Base-by-base conservation (phyloP, 2,797 vertebrate genomes). In the Glyptemys insculpta region DNA sequence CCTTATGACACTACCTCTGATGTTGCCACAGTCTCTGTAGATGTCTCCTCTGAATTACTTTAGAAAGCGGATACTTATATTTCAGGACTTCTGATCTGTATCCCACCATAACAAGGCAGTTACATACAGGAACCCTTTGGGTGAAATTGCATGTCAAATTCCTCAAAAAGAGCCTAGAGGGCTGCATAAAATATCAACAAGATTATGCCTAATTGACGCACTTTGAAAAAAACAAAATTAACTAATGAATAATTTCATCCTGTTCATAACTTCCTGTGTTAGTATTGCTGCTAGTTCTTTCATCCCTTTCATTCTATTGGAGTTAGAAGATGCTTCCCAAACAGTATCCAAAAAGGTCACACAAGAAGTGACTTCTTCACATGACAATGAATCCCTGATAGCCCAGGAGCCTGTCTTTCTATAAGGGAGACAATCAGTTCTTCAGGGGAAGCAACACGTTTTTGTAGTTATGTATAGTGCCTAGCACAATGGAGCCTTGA, bases 61-160 rank as follows among this genome's bases (percentile, higher is more conserved):
- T 9, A 56, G 37, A 14, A 78, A n/a, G 4, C 29, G 6, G 31
- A 90, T 31, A 12, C 29, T 53, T 53, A 3, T 56, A 11, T 56
- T 10, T 27, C 25, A 56, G 54, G 25, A 56, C 23, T 56, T 56
- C 25, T 18, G 65, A 6, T 79, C 34, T 72, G 74, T n/a, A 8
- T 52, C 49, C 44, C 3, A 12, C 16, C 1, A 0, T n/a, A 34
- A 34, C 34, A 34, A n/a, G 34, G 34, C 15, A 65, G 18, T 41
- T 85, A 37, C 44, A 31, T 12, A 54, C 8, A 31, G 59, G 52
- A 15, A 74, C 29, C 34, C 47, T 27, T 1, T 19, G 50, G 81
- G 78, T 6, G 29, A 65, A 49, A 62, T 0, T 80, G 49, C 27
- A 5, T 44, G 65, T 50, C 1, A 0, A 0, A 74, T 18, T 2